phyloP scores from a whole-genome alignment of 2,797 vertebrate genomes.

The Leptoclinus maculatus region DNA sequence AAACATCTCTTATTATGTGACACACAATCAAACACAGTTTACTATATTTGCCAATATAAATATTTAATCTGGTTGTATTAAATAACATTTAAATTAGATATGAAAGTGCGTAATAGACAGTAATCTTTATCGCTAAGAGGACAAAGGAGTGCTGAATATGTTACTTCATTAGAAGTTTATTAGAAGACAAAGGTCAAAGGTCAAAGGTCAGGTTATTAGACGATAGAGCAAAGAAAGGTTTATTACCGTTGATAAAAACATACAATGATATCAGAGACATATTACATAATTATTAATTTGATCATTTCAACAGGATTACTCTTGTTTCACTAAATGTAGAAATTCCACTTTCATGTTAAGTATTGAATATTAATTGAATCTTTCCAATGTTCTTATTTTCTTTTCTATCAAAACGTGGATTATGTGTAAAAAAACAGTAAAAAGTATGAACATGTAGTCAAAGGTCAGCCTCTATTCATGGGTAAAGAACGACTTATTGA shows the following conservation, averaged over 20 bases:
- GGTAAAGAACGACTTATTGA: no score
- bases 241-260: conserved; percentile 13
- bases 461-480: no score
- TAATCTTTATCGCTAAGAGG: not conserved
- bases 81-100: not conserved
- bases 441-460: no score
- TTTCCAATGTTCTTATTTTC: no score
- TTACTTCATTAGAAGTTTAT: not conserved
- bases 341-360: not conserved
- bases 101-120: not conserved
- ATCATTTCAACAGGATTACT: not conserved
- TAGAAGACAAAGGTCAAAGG: not conserved
- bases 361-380: not conserved
- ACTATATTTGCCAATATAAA: not conserved
- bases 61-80: not conserved
- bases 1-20: no score
- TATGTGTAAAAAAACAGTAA: no score
- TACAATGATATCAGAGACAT: not conserved
- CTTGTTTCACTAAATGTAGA: not conserved
- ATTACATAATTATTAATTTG: no score
- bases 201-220: conserved; percentile 20
- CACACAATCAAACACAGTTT: no score
- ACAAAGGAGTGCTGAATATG: not conserved
- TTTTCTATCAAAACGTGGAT: no score
- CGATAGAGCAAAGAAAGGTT: not conserved